Base-by-base conservation (phyloP, 2,113 vertebrate genomes). In the Onychostruthus taczanowskii region DNA sequence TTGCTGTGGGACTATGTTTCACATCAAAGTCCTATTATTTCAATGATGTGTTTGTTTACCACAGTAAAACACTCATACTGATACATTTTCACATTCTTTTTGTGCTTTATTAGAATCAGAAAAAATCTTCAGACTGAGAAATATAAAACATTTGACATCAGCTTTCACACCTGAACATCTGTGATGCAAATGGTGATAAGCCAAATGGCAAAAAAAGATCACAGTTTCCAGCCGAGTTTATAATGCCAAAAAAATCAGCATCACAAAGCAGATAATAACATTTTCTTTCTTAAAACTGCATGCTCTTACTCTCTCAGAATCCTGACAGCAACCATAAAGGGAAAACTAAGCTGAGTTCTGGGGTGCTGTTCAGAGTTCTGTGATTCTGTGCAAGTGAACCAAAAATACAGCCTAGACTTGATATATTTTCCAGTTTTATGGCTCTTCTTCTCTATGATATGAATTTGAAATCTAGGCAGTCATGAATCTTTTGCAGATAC, bases 11-110 rank as follows among this genome's bases (percentile, higher is more conserved):
- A 95, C 46, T 86, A 22, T 58, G 49, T 66, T 83, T 91, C 78
- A 96, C 64, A 93, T 91, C 80, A 93, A 90, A 94, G 74, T 44
- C 26, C 16, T 87, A 58, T 76, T 79, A 64, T 88, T 94, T 70
- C 83, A 88, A 22, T 47, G 7, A 69, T 83, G 18, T 47, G 39
- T 31, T 90, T 86, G 37, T 70, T 92, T 82, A 79, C 39, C 9
- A 59, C n/a, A 58, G 19, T 74, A 80, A 92, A 87, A 41, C 6
- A 61, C 20, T 78, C 31, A 30, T 33, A 61, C 10, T n/a, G n/a
- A 87, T 74, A 73, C 16, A 41, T 66, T 80, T 89, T 84, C 27
- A 30, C 17, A 70, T 86, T 84, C 2, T 77, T 92, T 50, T 58
- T 21, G 13, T 59, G 11, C 14, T 86, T 92, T 55, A 44, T 70